Conservation (phyloP, 2,888 invertebrate genomes). For the Drosophila borealis region DNA sequence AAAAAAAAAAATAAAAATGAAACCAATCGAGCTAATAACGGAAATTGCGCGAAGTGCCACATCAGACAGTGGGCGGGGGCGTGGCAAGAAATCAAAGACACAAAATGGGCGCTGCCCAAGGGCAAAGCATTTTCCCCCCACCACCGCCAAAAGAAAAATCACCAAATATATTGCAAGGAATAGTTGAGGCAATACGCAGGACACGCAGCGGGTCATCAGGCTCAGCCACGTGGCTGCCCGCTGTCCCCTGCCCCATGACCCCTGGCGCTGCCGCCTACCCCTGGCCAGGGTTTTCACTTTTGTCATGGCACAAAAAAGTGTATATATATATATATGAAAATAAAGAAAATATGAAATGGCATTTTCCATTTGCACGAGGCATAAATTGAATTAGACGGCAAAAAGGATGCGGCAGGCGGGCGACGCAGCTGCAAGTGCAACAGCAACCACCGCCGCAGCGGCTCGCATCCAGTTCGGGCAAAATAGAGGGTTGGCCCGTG, state of each 20-base stretch:
- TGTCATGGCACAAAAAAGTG: constrained; percentile 4
- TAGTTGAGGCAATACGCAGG: constrained; percentile 38
- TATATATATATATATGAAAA: background rate
- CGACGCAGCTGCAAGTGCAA: constrained; percentile 72
- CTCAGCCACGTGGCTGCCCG: constrained; percentile 54
- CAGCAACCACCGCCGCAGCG: constrained; percentile 19
- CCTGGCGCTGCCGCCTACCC: too few relatives aligned
- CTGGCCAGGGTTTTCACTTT: constrained; percentile 26
- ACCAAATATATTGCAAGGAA: constrained; percentile 30
- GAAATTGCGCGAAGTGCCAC: constrained; percentile 63
- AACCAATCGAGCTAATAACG: constrained; percentile 80
- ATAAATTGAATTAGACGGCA: constrained; percentile 74
- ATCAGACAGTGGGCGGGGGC: background rate
- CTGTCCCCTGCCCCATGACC: background rate
- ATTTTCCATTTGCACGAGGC: constrained; percentile 66
- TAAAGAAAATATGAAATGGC: constrained; percentile 52
- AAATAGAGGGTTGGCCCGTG: background rate
- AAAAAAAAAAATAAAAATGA: constrained; percentile 60
- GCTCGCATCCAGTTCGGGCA: background rate
- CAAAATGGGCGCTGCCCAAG: constrained; percentile 27
- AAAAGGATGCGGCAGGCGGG: constrained; percentile 23
- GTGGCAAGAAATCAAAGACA: constrained; percentile 32
- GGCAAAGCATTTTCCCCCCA: constrained; percentile 49
- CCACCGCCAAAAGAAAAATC: background rate
- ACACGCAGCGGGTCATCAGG: constrained; percentile 68